Evolutionary conservation across 2,888 invertebrate species (phyloP).

Genomic region (Orchesella flavescens): DNA sequence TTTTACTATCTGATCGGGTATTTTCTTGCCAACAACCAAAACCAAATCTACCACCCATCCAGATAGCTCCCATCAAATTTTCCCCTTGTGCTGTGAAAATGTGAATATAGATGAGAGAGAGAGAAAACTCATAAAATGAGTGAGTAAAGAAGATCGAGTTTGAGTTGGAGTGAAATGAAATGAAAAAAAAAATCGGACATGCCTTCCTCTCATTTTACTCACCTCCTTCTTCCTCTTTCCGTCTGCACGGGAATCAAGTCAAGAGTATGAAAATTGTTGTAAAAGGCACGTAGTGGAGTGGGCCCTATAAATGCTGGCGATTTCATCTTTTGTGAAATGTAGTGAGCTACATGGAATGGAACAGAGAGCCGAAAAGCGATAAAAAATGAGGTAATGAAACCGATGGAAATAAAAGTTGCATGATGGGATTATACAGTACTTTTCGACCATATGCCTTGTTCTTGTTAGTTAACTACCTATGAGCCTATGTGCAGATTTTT

Average conservation of each 20-base stretch:
- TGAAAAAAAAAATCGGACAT: background rate
- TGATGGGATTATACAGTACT: too few relatives aligned
- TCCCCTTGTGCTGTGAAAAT: background rate
- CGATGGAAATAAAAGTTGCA: too few relatives aligned
- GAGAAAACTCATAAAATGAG: constrained; percentile 22
- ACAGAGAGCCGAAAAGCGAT: too few relatives aligned
- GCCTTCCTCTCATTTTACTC: background rate
- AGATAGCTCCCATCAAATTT: background rate
- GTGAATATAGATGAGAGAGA: background rate
- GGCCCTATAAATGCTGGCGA: constrained; percentile 4
- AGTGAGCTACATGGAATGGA: too few relatives aligned
- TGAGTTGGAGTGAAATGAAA: constrained; percentile 9
- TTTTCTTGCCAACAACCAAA: constrained; percentile 27
- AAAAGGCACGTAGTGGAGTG: background rate
- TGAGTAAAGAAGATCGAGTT: too few relatives aligned
- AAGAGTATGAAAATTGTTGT: constrained; percentile 22
- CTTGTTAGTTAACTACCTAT: too few relatives aligned
- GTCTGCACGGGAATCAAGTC: constrained; percentile 11
- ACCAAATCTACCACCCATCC: too few relatives aligned
- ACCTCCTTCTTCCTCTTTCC: background rate
- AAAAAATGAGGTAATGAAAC: too few relatives aligned
- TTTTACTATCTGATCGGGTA: constrained; percentile 42
- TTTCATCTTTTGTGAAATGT: background rate
- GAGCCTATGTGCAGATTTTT: too few relatives aligned
- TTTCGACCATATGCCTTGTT: too few relatives aligned